phyloP scores from a whole-genome alignment of 1,140 invertebrate genomes.

The Pseudomyrmex cubaensis region DNA sequence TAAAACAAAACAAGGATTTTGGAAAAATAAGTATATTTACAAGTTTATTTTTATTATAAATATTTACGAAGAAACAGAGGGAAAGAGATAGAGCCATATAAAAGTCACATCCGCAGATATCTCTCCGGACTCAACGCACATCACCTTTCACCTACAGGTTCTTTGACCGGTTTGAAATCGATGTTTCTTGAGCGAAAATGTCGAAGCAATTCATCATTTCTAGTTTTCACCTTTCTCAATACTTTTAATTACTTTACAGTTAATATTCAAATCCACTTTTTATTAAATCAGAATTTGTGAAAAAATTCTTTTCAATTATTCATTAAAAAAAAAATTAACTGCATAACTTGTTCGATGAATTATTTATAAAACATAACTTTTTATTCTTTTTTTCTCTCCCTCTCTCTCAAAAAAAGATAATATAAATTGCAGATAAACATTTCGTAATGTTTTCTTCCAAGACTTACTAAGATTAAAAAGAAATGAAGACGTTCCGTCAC shows the following conservation, averaged over 20 bases:
- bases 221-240: background rate
- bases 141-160: background rate
- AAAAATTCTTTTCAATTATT: too few relatives aligned
- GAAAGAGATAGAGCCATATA: too few relatives aligned
- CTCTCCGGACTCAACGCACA: too few relatives aligned
- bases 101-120: too few relatives aligned
- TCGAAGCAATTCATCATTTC: background rate
- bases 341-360: too few relatives aligned
- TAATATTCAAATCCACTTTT: background rate
- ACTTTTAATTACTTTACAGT: background rate
- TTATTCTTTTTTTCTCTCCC: too few relatives aligned
- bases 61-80: too few relatives aligned
- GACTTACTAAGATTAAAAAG: slow-evolving; percentile 2
- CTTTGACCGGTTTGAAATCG: slow-evolving; percentile 19
- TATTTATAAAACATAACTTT: too few relatives aligned
- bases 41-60: background rate
- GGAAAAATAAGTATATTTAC: background rate
- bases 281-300: too few relatives aligned
- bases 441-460: slow-evolving; percentile 16
- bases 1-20: background rate
- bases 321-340: too few relatives aligned
- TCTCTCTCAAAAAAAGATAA: slow-evolving; percentile 18
- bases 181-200: background rate
- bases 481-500: background rate
- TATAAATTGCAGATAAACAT: background rate